These are phyloP conservation scores for Polymixis flavicincta DNA, from an alignment of 2,888 invertebrate genomes.

Conservation along the genomic window DNA sequence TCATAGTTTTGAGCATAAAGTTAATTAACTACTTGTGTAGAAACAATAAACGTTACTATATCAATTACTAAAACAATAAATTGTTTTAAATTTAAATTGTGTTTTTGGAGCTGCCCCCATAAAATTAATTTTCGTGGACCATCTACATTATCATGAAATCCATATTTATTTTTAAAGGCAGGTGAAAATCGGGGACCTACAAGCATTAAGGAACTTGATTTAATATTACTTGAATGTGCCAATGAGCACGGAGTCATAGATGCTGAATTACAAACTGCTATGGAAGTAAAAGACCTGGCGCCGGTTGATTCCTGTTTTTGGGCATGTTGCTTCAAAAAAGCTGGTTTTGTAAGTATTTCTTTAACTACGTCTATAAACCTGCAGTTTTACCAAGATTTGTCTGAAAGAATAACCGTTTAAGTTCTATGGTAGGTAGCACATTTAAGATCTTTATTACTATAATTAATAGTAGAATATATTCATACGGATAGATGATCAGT, in stretches of 20 bases:
- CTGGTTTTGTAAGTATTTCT: constrained; percentile 35
- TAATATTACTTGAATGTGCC: constrained; percentile 10
- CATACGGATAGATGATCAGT: background rate
- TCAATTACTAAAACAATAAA: background rate
- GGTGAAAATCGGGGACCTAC: background rate
- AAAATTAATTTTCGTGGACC: background rate
- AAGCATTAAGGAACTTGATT: background rate
- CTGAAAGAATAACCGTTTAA: background rate
- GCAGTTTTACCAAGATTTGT: background rate
- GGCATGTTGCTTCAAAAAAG: constrained; percentile 19
- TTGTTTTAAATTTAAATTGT: background rate
- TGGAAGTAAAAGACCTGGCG: background rate
- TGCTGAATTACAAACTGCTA: background rate
- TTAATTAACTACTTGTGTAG: no score
- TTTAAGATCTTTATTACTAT: background rate
- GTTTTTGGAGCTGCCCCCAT: background rate
- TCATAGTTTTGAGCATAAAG: no score
- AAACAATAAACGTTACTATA: no score
- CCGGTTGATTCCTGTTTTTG: constrained; percentile 27
- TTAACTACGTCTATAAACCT: background rate
- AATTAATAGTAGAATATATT: background rate
- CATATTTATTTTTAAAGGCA: constrained; percentile 1
- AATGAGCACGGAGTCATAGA: constrained; percentile 2
- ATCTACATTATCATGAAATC: no score
- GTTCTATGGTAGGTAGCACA: background rate